Conservation (phyloP, 2,797 vertebrate species). For the Pogoniulus pusillus region DNA sequence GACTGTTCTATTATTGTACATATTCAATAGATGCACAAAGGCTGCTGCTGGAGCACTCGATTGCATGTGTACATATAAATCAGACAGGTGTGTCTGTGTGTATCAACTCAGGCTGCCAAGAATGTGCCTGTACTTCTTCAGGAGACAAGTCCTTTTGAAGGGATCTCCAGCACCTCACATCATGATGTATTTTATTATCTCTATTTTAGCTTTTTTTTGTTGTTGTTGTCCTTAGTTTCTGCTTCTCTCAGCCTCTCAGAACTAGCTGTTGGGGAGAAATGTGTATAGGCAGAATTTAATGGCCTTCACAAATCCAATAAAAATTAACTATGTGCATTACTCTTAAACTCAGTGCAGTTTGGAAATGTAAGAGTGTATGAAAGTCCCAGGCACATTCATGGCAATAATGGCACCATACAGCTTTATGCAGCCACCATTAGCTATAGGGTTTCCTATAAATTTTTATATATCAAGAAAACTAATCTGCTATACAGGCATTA, state of each 20-base stretch:
- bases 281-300: background rate
- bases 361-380: background rate
- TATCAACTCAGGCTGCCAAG: background rate
- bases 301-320: background rate
- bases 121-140: slow-evolving; percentile 23
- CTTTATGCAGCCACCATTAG: background rate
- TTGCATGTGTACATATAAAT: background rate
- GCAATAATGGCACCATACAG: background rate
- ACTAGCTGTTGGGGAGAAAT: background rate
- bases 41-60: background rate
- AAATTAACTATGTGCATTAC: background rate
- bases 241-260: background rate
- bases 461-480: slow-evolving; percentile 7
- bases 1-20: background rate
- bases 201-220: background rate
- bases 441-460: background rate
- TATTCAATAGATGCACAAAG: background rate
- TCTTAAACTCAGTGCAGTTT: background rate
- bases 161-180: background rate
- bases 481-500: background rate
- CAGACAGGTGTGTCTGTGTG: background rate
- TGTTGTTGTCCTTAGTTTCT: background rate
- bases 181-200: background rate
- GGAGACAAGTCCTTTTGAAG: slow-evolving; percentile 14
- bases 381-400: background rate